These are phyloP conservation scores for Diarsia dahlii DNA, from an alignment of 2,888 invertebrate genomes.

Conservation along the genomic window DNA sequence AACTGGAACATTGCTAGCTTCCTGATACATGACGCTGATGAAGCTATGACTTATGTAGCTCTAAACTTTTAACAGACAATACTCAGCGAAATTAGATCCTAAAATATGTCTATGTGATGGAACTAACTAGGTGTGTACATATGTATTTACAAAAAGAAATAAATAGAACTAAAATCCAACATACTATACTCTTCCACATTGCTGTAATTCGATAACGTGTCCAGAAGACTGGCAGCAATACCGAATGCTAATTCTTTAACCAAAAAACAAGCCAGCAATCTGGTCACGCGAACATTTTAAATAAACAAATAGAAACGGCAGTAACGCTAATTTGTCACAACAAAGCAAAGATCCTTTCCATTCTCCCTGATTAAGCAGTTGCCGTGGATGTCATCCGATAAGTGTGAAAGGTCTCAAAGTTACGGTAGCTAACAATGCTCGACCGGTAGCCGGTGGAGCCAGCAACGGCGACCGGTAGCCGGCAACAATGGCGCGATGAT, in stretches of 20 bases:
- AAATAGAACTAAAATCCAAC: background rate
- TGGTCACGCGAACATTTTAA: background rate
- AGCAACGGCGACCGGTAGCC: slow-evolving; percentile 38
- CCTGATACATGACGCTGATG: slow-evolving; percentile 2
- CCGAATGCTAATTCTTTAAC: background rate
- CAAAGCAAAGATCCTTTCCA: slow-evolving; percentile 30
- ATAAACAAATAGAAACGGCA: slow-evolving; percentile 18
- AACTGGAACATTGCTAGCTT: slow-evolving; percentile 3
- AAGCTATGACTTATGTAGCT: background rate
- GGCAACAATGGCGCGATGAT: slow-evolving; percentile 56
- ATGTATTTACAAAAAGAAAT: background rate
- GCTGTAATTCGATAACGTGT: no score
- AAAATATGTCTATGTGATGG: background rate
- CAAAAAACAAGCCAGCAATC: background rate
- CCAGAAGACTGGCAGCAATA: background rate
- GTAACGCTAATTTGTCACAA: slow-evolving; percentile 26
- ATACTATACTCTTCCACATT: background rate
- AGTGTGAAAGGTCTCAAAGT: slow-evolving; percentile 61
- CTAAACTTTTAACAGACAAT: background rate
- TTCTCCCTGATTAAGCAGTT: slow-evolving; percentile 36
- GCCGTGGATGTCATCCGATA: slow-evolving; percentile 25
- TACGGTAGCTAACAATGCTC: slow-evolving; percentile 46
- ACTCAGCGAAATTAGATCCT: background rate
- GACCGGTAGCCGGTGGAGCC: slow-evolving; percentile 17
- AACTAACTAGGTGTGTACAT: background rate